phyloP scores from a whole-genome alignment of 2,113 vertebrate genomes.

The Aptenodytes patagonicus region DNA sequence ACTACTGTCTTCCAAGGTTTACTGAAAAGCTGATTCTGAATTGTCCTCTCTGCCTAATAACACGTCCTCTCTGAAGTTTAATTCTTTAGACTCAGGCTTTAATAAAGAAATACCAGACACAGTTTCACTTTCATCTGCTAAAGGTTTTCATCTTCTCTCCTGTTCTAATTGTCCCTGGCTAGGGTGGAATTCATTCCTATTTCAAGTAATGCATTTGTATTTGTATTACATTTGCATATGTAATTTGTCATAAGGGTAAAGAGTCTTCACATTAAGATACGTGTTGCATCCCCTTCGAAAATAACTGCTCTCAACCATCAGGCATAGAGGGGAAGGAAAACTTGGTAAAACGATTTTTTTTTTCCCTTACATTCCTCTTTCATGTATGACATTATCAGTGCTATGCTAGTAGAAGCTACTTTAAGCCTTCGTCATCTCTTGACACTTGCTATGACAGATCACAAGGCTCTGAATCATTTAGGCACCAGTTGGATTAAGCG shows the following conservation, averaged over 20 bases:
- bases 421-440: neutral
- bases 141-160: neutral
- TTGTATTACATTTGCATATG: too few species aligned
- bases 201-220: neutral
- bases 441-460: neutral
- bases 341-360: neutral
- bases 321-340: neutral
- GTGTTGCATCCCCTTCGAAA: neutral
- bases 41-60: neutral
- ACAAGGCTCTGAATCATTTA: neutral
- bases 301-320: neutral
- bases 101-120: neutral
- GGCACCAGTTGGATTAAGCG: neutral
- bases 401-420: neutral
- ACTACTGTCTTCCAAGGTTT: neutral
- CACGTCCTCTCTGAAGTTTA: neutral
- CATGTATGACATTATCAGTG: neutral
- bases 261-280: neutral
- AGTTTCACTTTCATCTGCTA: neutral
- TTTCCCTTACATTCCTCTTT: neutral
- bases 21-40: neutral
- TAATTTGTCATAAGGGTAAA: neutral
- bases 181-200: neutral
- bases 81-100: neutral
- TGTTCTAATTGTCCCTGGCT: neutral